Evolutionary conservation across 2,888 invertebrate genomes (phyloP), one percentile per base, ranked within the genome.

Genomic region (Trissolcus japonicus): DNA sequence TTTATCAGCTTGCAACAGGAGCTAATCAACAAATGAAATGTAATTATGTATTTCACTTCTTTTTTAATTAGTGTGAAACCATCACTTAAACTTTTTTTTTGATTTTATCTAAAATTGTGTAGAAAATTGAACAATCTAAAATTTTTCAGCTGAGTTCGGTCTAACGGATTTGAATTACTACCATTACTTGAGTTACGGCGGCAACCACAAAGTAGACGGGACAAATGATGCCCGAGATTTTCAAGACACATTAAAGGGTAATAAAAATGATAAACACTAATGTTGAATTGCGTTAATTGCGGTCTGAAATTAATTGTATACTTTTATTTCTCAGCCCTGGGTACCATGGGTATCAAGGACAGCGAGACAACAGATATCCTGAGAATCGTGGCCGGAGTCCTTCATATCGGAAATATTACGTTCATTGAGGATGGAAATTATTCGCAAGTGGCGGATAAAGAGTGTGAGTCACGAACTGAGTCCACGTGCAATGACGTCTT

Each of bases 171-270:
- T 92, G 35, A 91, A 92, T 80, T 92, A 92, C 84, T 94, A 92
- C 84, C 88, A 89, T 76, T 93, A 93, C 83, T 88, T 94, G 67
- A 92, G 90, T 80, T 91, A 92, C 83, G 92, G 92, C 76, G 91
- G 92, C 14, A 88, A 83, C 79, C 92, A 91, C 84, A 90, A 88
- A 74, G 92, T 93, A 2, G 92, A 93, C 54, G 93, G 92, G n/a
- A 92, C 91, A 0, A 91, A 93, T 82, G 93, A 94, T 86, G 90
- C 90, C 2, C 90, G 91, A 68, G 93, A 93, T 78, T 93, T 92
- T 84, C 90, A 92, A 82, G 93, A 92, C 83, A 93, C 93, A 0
- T 84, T 92, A 83, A 89, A 88, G 86, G 90, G 90, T 89, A 81
- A 76, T 53, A 46, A 35, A 48, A 46, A 46, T 46, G 16, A n/a